Base-by-base conservation (phyloP, 1,140 invertebrate genomes). In the Planococcus citri region DNA sequence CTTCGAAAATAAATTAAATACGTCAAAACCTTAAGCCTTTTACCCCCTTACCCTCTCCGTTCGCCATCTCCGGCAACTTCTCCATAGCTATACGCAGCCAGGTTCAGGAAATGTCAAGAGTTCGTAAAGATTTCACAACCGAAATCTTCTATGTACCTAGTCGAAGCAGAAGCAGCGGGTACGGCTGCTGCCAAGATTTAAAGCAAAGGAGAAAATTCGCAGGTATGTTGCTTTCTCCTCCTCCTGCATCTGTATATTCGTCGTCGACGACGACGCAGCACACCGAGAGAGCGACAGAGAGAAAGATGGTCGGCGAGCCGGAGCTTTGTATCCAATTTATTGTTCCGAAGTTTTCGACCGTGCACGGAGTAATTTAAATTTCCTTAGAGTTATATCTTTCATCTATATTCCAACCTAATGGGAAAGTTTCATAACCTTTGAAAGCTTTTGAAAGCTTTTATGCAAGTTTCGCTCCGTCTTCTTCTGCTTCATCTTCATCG, bases 331-430 rank as follows among this genome's bases (percentile, higher is more conserved):
- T 27, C 60, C 21, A 64, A 64, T 64, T 64, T 64, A 64, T 64
- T 64, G 25, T 64, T 64, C 25, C 60, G 60, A 64, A 64, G 60
- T 64, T 64, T 64, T 64, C 60, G 60, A 64, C 60, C 60, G 21
- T 64, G 25, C 60, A 64, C 60, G n/a, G n/a, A 64, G 60, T 64
- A 64, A 64, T 64, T 64, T 64, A 64, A 64, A 64, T 64, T 64
- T 64, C 25, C 60, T 27, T 64, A 27, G 22, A 64, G 60, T 64
- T 64, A 64, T 64, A 64, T 64, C 60, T 64, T 64, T 64, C 60
- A 64, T 64, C 60, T 64, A 64, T 64, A 64, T 27, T 64, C n/a
- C 60, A 64, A 64, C 60, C 60, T 64, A 64, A 64, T 64, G 60
- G 25, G 14, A 64, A 64, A 64, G 60, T 64, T 64, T 64, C 60